phyloP scores from a whole-genome alignment of 2,888 invertebrate genomes.

The Tipula lateralis region DNA sequence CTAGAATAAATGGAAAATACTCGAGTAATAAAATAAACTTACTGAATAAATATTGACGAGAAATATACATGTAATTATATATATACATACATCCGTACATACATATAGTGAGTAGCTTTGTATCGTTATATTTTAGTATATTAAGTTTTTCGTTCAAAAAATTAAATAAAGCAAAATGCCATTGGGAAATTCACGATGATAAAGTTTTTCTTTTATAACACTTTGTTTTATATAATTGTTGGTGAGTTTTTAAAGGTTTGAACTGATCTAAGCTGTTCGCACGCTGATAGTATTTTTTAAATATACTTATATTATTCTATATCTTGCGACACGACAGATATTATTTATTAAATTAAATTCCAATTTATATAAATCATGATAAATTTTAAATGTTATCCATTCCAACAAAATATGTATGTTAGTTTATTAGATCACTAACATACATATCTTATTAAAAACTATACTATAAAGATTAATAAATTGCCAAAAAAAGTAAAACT shows the following conservation, averaged over 20 bases:
- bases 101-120: too few species aligned
- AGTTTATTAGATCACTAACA: too few species aligned
- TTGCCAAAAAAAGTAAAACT: neutral
- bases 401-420: too few species aligned
- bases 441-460: neutral
- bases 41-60: neutral
- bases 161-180: neutral
- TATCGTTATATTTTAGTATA: neutral
- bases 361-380: too few species aligned
- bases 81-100: too few species aligned
- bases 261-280: neutral
- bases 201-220: neutral
- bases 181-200: neutral
- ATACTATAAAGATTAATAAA: neutral
- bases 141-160: neutral
- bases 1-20: neutral
- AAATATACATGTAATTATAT: neutral
- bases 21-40: neutral
- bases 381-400: too few species aligned
- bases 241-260: neutral
- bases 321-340: too few species aligned
- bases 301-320: too few species aligned
- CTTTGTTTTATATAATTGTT: neutral
- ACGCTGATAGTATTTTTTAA: too few species aligned
- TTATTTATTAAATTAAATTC: too few species aligned